Percentiles rank a stretch among this genome's conserved stretches.
Evolutionary conservation across 2,888 invertebrate species (phyloP).

Genomic region (Stenotaenia linearis): DNA sequence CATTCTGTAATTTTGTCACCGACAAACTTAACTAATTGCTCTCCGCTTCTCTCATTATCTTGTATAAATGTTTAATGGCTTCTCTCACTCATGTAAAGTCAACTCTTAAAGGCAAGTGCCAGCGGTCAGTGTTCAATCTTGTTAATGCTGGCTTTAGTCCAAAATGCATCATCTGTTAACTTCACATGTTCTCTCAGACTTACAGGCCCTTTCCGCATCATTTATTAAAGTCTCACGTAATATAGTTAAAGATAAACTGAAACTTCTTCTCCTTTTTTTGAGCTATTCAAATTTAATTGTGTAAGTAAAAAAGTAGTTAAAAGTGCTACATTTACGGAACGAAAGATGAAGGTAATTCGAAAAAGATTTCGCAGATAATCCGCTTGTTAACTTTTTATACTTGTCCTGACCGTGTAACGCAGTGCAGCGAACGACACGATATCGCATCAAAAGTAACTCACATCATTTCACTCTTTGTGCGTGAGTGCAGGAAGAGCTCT

Average conservation of each 20-base stretch:
- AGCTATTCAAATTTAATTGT: no score
- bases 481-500: slow-evolving; percentile 14
- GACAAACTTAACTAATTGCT: slow-evolving; percentile 15
- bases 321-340: no score
- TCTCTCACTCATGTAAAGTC: neutral
- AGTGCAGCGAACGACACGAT: neutral
- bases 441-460: slow-evolving; percentile 23
- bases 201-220: neutral
- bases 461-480: slow-evolving; percentile 23
- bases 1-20: slow-evolving; percentile 3
- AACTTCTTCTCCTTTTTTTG: no score
- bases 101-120: neutral
- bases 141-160: slow-evolving; percentile 14
- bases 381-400: neutral
- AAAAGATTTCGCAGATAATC: neutral
- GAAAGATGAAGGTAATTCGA: neutral
- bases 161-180: neutral
- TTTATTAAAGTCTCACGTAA: neutral
- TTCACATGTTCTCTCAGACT: neutral
- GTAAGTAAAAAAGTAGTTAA: no score
- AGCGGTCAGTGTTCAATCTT: slow-evolving; percentile 23
- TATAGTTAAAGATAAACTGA: neutral
- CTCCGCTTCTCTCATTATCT: neutral
- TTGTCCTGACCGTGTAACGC: neutral
- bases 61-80: slow-evolving; percentile 7